These are phyloP conservation scores for Dasypus novemcinctus DNA, from an alignment of 2,113 vertebrate genomes.

Conservation along the genomic window DNA sequence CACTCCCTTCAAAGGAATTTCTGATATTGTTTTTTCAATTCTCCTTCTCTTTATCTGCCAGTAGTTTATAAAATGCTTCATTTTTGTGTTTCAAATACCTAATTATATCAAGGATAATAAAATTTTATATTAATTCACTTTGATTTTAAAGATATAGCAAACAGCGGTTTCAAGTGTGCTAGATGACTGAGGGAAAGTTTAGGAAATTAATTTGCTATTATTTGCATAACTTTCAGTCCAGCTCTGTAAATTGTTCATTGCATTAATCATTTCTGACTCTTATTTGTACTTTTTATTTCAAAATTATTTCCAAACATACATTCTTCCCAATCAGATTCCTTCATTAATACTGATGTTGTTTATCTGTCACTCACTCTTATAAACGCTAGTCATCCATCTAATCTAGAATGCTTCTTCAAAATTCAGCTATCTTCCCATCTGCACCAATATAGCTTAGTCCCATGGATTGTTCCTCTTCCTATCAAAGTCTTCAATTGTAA, in stretches of 20 bases:
- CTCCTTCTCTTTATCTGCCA: neutral
- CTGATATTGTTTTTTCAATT: neutral
- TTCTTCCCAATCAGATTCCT: neutral
- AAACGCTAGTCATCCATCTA: neutral
- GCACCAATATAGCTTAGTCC: neutral
- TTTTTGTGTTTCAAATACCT: neutral
- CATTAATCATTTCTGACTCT: neutral
- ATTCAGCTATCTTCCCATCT: neutral
- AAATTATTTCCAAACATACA: neutral
- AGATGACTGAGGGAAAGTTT: neutral
- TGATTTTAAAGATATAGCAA: neutral
- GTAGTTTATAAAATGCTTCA: conserved; percentile 1
- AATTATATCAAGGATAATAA: conserved; percentile 10
- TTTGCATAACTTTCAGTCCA: neutral
- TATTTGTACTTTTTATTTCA: neutral
- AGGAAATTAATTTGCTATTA: neutral
- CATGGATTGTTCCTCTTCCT: neutral
- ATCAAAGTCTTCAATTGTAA: neutral
- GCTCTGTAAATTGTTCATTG: neutral
- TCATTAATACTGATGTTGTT: neutral
- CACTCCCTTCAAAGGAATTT: conserved; percentile 22
- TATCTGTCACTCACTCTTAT: neutral
- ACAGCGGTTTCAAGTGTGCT: neutral
- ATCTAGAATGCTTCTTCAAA: neutral
- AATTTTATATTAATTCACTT: neutral